Evolutionary conservation across 2,113 vertebrate genomes (phyloP), one percentile per base, ranked within the genome.

Genomic region (Solenodon paradoxus): DNA sequence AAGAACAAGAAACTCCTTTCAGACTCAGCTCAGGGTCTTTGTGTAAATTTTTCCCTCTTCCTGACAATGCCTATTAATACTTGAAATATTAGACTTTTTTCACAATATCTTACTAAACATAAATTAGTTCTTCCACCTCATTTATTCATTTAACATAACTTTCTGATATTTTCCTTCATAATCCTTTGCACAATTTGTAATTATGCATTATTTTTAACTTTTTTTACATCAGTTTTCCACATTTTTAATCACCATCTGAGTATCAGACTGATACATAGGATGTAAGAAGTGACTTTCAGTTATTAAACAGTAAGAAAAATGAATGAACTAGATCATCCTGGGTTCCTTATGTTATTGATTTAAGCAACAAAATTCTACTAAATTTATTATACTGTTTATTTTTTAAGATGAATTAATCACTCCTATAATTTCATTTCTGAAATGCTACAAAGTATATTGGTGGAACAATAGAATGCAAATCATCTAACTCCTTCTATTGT

Each of bases 401-500:
- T 77, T 22, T 69, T 91, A 49, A 57, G 55, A 74, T 87, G 5
- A 80, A 81, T 77, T 66, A 63, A 35, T 66, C 24, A 11, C n/a
- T 53, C 79, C 42, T 79, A 10, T 92, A 57, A 84, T 78, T 90
- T 79, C 24, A 40, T 92, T 75, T 86, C n/a, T 63, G 40, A 92
- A 89, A 89, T 57, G 30, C 12, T 69, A 59, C 32, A 88, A 51
- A 61, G 9, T 75, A 13, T 96, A 45, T 32, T 38, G 16, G 51
- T 38, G 82, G 40, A 87, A 42, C 26, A 94, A 28, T 22, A 90
- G 47, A 49, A 71, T 92, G 72, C 26, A 87, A 90, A 96, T 92
- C 90, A 47, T 80, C 22, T 64, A 85, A 64, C 61, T 26, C 42
- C 82, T 94, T 71, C 68, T 80, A 42, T 71, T 64, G 16, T 17